Conservation (phyloP, 2,113 vertebrate genomes). For the Struthidea cinerea region DNA sequence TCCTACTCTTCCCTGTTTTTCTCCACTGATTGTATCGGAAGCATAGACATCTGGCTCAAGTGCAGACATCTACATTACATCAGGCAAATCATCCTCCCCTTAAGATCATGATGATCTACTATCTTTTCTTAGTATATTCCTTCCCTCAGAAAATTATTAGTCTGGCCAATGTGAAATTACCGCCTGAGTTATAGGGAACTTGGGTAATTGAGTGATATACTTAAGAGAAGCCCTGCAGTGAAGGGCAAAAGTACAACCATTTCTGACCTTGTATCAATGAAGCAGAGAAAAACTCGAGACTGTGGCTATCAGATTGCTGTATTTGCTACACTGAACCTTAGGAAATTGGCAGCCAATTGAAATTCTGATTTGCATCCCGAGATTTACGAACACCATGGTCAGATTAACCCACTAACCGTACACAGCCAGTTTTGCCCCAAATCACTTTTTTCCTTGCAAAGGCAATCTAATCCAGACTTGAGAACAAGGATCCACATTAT, state of each 20-base stretch:
- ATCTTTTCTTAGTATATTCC: not conserved
- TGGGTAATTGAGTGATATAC: not conserved
- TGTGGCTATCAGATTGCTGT: not conserved
- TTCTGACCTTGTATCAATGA: not conserved
- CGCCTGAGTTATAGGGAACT: not conserved
- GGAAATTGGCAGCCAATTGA: not conserved
- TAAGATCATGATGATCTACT: not conserved
- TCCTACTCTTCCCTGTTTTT: not conserved
- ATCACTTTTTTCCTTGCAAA: not conserved
- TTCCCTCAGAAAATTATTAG: not conserved
- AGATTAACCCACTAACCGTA: not conserved
- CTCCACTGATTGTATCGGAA: not conserved
- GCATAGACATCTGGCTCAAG: not conserved
- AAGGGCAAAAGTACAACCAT: not conserved
- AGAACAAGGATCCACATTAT: not conserved
- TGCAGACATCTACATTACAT: not conserved
- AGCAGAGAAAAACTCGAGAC: not conserved
- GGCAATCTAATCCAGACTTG: not conserved
- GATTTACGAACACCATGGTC: rapidly evolving
- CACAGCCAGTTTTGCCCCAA: not conserved
- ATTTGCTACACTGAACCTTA: not conserved
- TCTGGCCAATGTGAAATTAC: not conserved
- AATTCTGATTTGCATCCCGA: not conserved
- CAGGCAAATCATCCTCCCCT: not conserved
- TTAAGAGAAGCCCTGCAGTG: not conserved